Evolutionary conservation across 1,140 invertebrate species (phyloP), one percentile per base, ranked within the genome.

Genomic region (Tetramorium alpestre): DNA sequence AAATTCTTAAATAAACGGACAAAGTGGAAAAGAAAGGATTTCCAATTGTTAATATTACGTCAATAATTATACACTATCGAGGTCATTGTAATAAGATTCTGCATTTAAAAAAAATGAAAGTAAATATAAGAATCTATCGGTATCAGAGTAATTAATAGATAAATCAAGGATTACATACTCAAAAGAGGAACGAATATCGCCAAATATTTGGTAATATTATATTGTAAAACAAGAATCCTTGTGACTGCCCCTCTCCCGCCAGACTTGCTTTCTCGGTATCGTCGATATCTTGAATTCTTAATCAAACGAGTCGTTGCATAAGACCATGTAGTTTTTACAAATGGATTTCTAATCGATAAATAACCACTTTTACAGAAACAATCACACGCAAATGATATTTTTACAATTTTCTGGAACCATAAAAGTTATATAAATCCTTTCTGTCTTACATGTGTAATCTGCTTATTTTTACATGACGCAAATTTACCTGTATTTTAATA

Each of bases 31-130:
- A 56, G 44, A 90, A 87, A 56, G 18, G 4, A 7, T 80, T 70
- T 54, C 51, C 16, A 49, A 54, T 70, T 81, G 49, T 88, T 75
- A 69, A 80, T 73, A 69, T 80, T 33, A 65, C 56, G 51, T 64
- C 73, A 60, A 86, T 82, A 70, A 76, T 89, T 86, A 58, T 77
- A 88, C 22, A 49, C 41, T 49, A 86, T 64, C 60, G 33, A 70
- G 54, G 70, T 82, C n/a, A 85, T 76, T 62, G 49, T 82, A 77
- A 82, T 77, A 80, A 11, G n/a, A 76, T 82, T 90, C 82, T 80
- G 64, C 77, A 82, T 87, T 22, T 22, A 22, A 70, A 73, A 81
- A 41, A 70, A 33, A 33, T 87, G 84, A 90, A 89, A 90, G 88
- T 90, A 82, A 76, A 6, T 38, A 78, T 44, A 82, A 49, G 72